These are phyloP conservation scores for Mythimna vitellina DNA, from an alignment of 2,888 invertebrate species.

Conservation along the genomic window DNA sequence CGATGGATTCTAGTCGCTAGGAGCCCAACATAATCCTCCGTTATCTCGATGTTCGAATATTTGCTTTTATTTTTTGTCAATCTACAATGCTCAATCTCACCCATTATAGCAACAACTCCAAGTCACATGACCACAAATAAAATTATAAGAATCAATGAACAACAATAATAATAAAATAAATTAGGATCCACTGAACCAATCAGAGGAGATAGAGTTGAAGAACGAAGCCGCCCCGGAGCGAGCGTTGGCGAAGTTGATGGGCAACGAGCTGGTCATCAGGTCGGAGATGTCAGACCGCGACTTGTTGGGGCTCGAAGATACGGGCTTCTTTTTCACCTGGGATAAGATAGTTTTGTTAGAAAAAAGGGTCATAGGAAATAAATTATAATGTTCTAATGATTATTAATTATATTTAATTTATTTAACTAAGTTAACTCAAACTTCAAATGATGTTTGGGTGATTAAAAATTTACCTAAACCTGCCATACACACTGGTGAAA, in stretches of 20 bases:
- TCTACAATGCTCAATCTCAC: too few species aligned
- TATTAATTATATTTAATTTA: too few species aligned
- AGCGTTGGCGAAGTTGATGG: constrained; percentile 89
- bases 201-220: constrained; percentile 95
- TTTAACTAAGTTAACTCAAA: too few species aligned
- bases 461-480: too few species aligned
- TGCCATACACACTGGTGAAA: too few species aligned
- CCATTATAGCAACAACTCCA: neutral
- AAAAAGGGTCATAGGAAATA: neutral
- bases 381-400: too few species aligned
- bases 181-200: constrained; percentile 93
- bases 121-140: constrained; percentile 2
- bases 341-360: neutral
- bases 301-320: constrained; percentile 79
- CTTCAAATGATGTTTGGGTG: too few species aligned
- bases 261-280: constrained; percentile 82
- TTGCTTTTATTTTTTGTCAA: neutral
- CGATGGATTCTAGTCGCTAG: neutral
- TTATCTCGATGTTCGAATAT: neutral
- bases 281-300: constrained; percentile 81
- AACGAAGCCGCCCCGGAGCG: constrained; percentile 95
- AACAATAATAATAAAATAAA: constrained; percentile 25
- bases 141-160: constrained; percentile 14
- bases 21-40: neutral
- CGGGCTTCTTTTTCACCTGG: constrained; percentile 87